Evolutionary conservation across 2,113 vertebrate species (phyloP), one percentile per base, ranked within the genome.

Genomic region (Tenebrosternarchus preto): DNA sequence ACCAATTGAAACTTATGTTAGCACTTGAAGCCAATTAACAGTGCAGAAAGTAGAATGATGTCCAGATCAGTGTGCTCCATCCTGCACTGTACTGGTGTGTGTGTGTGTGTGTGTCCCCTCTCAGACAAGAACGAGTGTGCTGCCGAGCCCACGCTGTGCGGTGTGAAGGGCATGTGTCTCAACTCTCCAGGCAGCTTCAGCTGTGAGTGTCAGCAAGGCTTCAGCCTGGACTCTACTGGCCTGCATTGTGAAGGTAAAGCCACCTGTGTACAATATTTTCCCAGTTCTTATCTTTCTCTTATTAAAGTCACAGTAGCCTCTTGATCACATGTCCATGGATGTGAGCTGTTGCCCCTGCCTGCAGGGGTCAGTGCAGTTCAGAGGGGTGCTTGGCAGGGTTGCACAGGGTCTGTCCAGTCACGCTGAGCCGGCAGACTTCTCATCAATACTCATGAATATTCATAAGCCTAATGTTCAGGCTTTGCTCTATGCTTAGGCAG

Each of bases 51-150:
- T 7, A 50, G 43, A 50, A 50, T 50, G 43, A 9, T 50, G 12
- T 12, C 43, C 43, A 15, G 43, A 12, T 50, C 0, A 15, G 43
- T 15, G 43, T 15, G 43, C 11, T 12, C 43, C 43, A 15, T 46
- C 31, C n/a, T 77, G 16, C 50, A 20, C 5, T 4, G 17, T 50
- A 22, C 2, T 63, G 25, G 46, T 71, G n/a, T 27, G 4, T 80
- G 27, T 75, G 76, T 50, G 46, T 71, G n/a, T 27, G 4, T 80
- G 27, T 75, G 76, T 50, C 15, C 25, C 25, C 5, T 8, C 56
- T 33, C 88, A 96, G 95, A 96, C 85, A 95, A 95, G 81, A 95
- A 95, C 22, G 95, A 96, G 81, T 96, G 95, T 87, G 92, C 90
- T 39, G 91, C 92, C 57, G 93, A 94, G 70, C 86, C 91, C 25